Evolutionary conservation across 2,113 vertebrate genomes (phyloP), one percentile per base, ranked within the genome.

Genomic region (Pollachius pollachius): DNA sequence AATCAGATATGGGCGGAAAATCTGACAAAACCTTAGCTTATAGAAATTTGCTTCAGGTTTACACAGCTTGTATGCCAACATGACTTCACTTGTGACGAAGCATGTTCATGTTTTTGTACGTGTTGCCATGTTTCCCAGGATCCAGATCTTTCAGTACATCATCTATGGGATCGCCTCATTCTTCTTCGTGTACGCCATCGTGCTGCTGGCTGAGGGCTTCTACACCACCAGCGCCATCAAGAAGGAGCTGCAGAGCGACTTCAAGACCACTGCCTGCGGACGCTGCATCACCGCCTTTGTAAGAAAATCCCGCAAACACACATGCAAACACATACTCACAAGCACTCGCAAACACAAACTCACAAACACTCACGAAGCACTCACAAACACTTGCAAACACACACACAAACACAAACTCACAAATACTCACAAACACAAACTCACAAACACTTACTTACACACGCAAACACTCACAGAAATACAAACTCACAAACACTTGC

Each of bases 111-210:
- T 58, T 64, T 63, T 57, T 48, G 41, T 48, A 48, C 41, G 41
- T 48, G 41, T 48, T 13, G 11, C 12, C 41, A 34, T 34, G 8
- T 48, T 48, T 9, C 83, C 5, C 81, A 99, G 97, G 86, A 94
- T 98, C 82, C 95, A 98, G 83, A 93, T 98, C 89, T 94, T 98
- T 94, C 97, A 98, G 90, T 98, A 98, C 85, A 93, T 97, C 87
- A 98, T 99, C 92, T 99, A 99, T 7, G 97, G 97, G 79, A 94
- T 98, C 3, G 97, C 95, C 17, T 96, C 96, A n/a, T 98, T 98
- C 86, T 99, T 99, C 92, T 96, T 98, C 83, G 84, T 98, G n/a
- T 99, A 98, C 1, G 96, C 95, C 77, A 96, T 99, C 84, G 91
- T 99, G 76, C 94, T 99, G 71, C 84, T 99, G 93, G 96, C 95